phyloP scores from a whole-genome alignment of 2,113 vertebrate genomes.

The Percopsis transmontana region DNA sequence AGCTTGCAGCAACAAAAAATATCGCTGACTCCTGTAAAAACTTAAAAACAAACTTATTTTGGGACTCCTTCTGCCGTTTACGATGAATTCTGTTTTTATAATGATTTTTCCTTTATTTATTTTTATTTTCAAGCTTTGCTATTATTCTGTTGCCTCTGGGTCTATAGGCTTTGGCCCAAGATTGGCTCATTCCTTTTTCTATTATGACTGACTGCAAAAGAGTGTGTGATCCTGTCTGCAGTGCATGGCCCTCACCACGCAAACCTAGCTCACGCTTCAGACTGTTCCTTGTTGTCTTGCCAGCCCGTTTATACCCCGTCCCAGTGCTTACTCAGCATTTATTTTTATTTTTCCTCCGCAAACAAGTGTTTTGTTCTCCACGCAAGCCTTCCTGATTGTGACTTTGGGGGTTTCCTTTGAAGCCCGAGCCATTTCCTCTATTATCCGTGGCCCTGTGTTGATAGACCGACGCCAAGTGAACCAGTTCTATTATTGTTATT shows the following conservation, averaged over 20 bases:
- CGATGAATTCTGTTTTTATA: conserved; percentile 26
- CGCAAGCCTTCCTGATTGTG: conserved; percentile 32
- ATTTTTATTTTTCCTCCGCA: conserved; percentile 44
- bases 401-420: conserved; percentile 33
- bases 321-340: conserved; percentile 37
- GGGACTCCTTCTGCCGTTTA: conserved; percentile 42
- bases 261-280: conserved; percentile 20
- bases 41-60: conserved; percentile 52
- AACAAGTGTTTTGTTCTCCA: conserved; percentile 57
- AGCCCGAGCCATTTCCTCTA: conserved; percentile 42
- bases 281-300: conserved; percentile 34
- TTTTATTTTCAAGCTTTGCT: conserved; percentile 31
- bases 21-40: conserved; percentile 48
- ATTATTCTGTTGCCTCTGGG: conserved; percentile 31
- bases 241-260: conserved; percentile 34
- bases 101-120: background rate
- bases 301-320: conserved; percentile 24
- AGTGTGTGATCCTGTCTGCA: conserved; percentile 47
- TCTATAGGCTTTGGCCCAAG: conserved; percentile 24
- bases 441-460: conserved; percentile 41
- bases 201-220: conserved; percentile 63
- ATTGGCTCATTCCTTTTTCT: conserved; percentile 43
- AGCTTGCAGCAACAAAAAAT: conserved; percentile 37
- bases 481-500: conserved; percentile 21
- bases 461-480: conserved; percentile 24